A percentile compares a stretch with the other conserved stretches of the same genome.
These are phyloP conservation scores for Nomada fabriciana DNA, from an alignment of 2,888 invertebrate species.

Conservation along the genomic window DNA sequence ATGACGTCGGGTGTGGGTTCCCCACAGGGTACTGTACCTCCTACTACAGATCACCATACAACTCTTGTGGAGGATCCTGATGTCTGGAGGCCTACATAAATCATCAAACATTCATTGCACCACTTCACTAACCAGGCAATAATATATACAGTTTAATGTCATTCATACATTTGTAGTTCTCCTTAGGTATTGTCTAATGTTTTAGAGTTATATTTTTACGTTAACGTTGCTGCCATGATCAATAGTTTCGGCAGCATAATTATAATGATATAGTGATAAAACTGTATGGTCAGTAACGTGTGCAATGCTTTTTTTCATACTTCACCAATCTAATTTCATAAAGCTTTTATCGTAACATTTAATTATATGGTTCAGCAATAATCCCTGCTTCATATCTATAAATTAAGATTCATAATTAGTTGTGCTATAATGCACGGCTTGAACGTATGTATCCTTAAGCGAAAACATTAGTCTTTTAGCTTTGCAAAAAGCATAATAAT, in stretches of 20 bases:
- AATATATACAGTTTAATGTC: constrained; percentile 76
- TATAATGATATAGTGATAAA: neutral
- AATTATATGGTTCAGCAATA: constrained; percentile 3
- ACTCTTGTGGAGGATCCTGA: constrained; percentile 97
- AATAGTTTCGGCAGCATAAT: constrained; percentile 4
- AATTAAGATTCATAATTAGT: constrained; percentile 15
- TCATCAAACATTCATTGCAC: constrained; percentile 81
- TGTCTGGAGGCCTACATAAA: constrained; percentile 97
- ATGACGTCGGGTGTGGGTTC: constrained; percentile 88
- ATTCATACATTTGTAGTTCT: constrained; percentile 52
- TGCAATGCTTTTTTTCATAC: constrained; percentile 9
- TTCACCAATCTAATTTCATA: neutral
- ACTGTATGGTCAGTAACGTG: neutral
- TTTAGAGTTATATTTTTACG: constrained; percentile 4
- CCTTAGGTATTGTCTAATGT: constrained; percentile 22
- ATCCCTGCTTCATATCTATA: neutral
- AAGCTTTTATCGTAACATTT: constrained; percentile 6
- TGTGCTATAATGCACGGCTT: constrained; percentile 8
- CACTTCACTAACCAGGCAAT: constrained; percentile 84
- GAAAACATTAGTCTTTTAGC: constrained; percentile 4
- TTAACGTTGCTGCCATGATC: neutral
- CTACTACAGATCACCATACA: constrained; percentile 90
- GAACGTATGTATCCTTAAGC: constrained; percentile 13
- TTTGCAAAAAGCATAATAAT: neutral
- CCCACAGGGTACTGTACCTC: constrained; percentile 87